Percentiles rank a stretch among this genome's conserved stretches.
These are phyloP conservation scores for Chelmon rostratus DNA, from an alignment of 2,797 vertebrate genomes.

Conservation along the genomic window DNA sequence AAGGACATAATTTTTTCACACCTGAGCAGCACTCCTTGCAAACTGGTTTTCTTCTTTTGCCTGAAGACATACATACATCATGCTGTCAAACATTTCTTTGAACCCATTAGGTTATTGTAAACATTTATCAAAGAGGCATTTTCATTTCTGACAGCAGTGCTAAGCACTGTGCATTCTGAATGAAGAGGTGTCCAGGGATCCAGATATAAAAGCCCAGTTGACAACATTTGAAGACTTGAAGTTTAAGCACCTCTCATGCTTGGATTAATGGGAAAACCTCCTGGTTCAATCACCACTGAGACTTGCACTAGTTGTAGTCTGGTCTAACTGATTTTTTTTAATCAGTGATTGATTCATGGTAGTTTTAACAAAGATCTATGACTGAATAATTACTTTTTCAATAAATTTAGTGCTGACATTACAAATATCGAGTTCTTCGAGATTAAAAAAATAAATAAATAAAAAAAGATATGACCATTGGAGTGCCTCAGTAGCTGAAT, in stretches of 20 bases:
- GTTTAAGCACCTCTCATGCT: neutral
- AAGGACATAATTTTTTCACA: neutral
- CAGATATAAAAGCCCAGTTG: too few relatives aligned
- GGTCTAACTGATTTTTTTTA: neutral
- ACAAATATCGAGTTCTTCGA: neutral
- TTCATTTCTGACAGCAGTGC: neutral
- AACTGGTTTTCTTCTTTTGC: too few relatives aligned
- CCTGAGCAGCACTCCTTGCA: too few relatives aligned
- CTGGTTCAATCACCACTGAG: neutral
- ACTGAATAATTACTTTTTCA: neutral
- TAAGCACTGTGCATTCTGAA: neutral
- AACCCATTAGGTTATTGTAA: neutral
- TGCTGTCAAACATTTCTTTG: neutral
- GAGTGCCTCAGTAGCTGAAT: too few relatives aligned
- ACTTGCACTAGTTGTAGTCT: neutral
- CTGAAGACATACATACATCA: neutral
- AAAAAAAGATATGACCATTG: too few relatives aligned
- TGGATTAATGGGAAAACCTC: neutral
- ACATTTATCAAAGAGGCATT: neutral
- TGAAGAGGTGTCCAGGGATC: too few relatives aligned
- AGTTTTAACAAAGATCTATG: neutral
- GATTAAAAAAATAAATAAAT: too few relatives aligned
- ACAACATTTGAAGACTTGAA: neutral
- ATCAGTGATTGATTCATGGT: neutral
- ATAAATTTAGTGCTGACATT: neutral